Conservation (phyloP, 1,140 invertebrate genomes). For the Stratiolaelaps scimitus region DNA sequence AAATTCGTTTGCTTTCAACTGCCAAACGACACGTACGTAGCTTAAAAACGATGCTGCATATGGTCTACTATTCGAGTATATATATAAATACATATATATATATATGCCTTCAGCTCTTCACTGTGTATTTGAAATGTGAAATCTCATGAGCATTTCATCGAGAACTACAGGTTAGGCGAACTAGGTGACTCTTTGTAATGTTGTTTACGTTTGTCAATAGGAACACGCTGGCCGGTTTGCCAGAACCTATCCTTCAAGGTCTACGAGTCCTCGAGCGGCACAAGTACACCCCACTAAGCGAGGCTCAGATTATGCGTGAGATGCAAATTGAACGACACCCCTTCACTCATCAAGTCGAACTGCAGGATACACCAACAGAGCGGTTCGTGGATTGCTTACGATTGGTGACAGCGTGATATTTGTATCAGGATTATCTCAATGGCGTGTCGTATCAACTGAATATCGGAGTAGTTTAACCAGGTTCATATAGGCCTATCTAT, state of each 20-base stretch:
- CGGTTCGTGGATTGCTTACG: not conserved
- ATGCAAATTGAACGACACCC: slow-evolving; percentile 47
- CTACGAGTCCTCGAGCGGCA: slow-evolving; percentile 69
- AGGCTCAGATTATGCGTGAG: slow-evolving; percentile 46
- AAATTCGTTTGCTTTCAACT: slow-evolving; percentile 91
- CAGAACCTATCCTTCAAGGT: slow-evolving; percentile 87
- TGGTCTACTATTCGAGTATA: too few relatives aligned
- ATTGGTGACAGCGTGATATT: too few relatives aligned
- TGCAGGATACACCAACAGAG: slow-evolving; percentile 1
- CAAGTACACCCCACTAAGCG: slow-evolving; percentile 45
- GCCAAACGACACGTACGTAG: slow-evolving; percentile 45
- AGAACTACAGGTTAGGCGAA: too few relatives aligned
- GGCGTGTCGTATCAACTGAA: not conserved
- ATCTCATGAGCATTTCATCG: too few relatives aligned
- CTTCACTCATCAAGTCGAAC: slow-evolving; percentile 41
- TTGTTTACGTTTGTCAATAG: slow-evolving; percentile 44
- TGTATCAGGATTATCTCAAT: too few relatives aligned
- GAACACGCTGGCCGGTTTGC: slow-evolving; percentile 75
- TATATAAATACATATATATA: too few relatives aligned
- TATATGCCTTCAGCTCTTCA: too few relatives aligned
- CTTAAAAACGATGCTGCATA: slow-evolving; percentile 36
- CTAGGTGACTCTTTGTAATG: too few relatives aligned
- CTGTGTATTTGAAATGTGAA: too few relatives aligned
- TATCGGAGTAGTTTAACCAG: too few relatives aligned
- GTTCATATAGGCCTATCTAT: not conserved